Conservation (phyloP, 2,113 vertebrate genomes). For the Coturnix japonica region DNA sequence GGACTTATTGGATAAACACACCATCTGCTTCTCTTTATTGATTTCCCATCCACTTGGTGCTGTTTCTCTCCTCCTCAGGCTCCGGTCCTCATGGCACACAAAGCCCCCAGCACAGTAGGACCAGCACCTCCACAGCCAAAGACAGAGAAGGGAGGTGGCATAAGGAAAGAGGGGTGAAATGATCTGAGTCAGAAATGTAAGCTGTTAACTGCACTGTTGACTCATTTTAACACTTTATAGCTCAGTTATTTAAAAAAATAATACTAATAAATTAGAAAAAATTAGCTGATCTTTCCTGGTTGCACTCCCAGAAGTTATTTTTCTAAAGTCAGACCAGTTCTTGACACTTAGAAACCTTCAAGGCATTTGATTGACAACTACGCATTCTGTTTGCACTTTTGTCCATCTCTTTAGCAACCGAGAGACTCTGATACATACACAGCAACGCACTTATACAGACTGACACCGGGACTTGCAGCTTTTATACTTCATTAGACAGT, state of each 20-base stretch:
- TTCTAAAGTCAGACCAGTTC: background rate
- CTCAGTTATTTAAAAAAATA: background rate
- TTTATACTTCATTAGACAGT: background rate
- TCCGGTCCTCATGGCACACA: background rate
- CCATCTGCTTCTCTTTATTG: background rate
- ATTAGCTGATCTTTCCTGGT: background rate
- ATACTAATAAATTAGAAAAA: background rate
- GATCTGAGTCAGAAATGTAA: background rate
- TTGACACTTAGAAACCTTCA: background rate
- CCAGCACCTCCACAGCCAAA: background rate
- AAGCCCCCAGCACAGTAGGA: background rate
- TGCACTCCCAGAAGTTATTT: background rate
- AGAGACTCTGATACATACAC: background rate
- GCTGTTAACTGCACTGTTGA: background rate
- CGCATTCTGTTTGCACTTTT: background rate
- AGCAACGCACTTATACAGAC: background rate
- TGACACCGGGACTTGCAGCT: background rate
- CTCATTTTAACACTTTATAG: background rate
- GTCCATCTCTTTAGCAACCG: background rate
- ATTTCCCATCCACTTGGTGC: background rate
- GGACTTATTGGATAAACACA: constrained; percentile 20
- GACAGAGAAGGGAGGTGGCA: background rate
- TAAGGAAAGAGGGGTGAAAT: background rate
- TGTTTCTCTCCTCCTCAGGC: background rate
- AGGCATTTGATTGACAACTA: background rate